A percentile compares a stretch with the other conserved stretches of the same genome.
phyloP scores from a whole-genome alignment of 2,888 invertebrate genomes.

The Pandemis corylana region DNA sequence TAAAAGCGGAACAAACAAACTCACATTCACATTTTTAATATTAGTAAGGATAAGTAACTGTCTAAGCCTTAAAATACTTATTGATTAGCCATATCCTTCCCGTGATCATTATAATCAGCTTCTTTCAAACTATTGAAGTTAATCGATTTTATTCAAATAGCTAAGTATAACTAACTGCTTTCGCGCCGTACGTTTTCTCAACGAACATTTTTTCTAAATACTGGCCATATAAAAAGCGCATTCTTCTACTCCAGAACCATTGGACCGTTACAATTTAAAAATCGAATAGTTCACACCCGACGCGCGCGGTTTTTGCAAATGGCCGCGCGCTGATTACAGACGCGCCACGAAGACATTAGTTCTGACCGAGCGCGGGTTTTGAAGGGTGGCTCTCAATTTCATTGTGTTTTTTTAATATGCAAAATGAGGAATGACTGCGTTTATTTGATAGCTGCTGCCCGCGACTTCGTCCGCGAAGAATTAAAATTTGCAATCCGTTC shows the following conservation, averaged over 20 bases:
- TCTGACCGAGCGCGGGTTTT: constrained; percentile 8
- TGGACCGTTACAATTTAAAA: constrained; percentile 20
- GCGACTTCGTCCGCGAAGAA: too few relatives aligned
- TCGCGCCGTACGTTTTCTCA: too few relatives aligned
- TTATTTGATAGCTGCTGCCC: not conserved
- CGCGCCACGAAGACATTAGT: constrained; percentile 13
- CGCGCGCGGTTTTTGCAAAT: constrained; percentile 21
- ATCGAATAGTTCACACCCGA: constrained; percentile 17
- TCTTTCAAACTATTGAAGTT: too few relatives aligned
- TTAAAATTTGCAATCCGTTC: too few relatives aligned
- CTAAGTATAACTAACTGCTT: too few relatives aligned
- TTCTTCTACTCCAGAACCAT: not conserved
- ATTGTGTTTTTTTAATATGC: not conserved
- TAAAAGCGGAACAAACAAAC: too few relatives aligned
- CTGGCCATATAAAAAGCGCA: not conserved
- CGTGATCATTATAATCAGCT: too few relatives aligned
- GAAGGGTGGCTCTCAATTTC: constrained; percentile 8
- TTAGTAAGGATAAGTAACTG: too few relatives aligned
- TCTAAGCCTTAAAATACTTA: too few relatives aligned
- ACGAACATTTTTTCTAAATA: not conserved
- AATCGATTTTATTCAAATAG: too few relatives aligned
- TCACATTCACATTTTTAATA: too few relatives aligned
- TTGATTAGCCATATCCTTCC: too few relatives aligned
- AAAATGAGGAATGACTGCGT: not conserved
- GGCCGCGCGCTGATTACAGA: constrained; percentile 19